Conservation (phyloP, 2,113 vertebrate genomes). For the Tor tambroides region DNA sequence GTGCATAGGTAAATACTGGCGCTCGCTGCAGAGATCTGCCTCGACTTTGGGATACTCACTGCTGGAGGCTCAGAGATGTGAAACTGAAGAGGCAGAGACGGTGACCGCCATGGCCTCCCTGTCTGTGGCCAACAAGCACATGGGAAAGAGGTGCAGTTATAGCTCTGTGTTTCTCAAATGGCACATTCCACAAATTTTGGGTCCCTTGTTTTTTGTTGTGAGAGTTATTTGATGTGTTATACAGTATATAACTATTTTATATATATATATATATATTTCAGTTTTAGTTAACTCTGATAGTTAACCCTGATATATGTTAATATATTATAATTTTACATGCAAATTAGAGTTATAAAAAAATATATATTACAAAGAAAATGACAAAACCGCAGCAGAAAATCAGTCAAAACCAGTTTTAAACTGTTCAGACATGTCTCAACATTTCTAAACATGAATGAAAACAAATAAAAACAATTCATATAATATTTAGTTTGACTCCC, state of each 20-base stretch:
- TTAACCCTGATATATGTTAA: too few relatives aligned
- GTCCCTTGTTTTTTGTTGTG: background rate
- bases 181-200: background rate
- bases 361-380: too few relatives aligned
- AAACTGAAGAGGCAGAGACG: slow-evolving; percentile 92
- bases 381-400: background rate
- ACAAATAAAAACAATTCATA: background rate
- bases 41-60: slow-evolving; percentile 86
- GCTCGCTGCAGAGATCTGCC: slow-evolving; percentile 83
- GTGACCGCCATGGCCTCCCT: slow-evolving; percentile 97
- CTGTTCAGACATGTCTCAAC: background rate
- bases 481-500: background rate
- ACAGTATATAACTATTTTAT: too few relatives aligned
- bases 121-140: slow-evolving; percentile 89
- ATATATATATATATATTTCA: background rate
- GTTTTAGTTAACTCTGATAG: background rate
- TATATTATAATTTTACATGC: background rate
- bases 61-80: slow-evolving; percentile 87
- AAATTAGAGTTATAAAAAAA: background rate
- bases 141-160: slow-evolving; percentile 83
- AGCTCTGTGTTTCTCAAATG: background rate
- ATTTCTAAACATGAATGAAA: too few relatives aligned
- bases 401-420: background rate
- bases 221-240: too few relatives aligned
- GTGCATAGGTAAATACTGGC: slow-evolving; percentile 91